Evolutionary conservation across 1,140 invertebrate species (phyloP).

Genomic region (Rhizoglyphus robini): DNA sequence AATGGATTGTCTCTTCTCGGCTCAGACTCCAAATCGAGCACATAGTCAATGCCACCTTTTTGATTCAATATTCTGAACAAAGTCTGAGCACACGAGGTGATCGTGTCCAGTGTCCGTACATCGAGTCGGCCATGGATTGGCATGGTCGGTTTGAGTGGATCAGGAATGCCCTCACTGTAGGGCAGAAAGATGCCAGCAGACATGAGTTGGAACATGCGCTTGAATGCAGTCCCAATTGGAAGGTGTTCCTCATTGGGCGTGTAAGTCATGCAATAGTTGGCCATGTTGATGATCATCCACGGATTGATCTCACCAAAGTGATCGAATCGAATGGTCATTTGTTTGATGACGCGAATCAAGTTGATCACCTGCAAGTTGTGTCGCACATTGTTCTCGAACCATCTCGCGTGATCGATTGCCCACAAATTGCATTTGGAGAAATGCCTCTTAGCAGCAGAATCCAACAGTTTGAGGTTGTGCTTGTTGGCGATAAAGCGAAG

Average conservation of each 20-base stretch:
- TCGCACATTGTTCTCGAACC: constrained; percentile 95
- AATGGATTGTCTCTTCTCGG: too few relatives aligned
- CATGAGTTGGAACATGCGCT: constrained; percentile 69
- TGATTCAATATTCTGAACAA: constrained; percentile 75
- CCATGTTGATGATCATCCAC: constrained; percentile 91
- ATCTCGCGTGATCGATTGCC: constrained; percentile 80
- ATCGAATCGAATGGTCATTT: constrained; percentile 77
- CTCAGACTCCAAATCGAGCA: too few relatives aligned
- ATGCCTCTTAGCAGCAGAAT: constrained; percentile 42
- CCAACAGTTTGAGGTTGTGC: constrained; percentile 27
- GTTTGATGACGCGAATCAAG: constrained; percentile 75
- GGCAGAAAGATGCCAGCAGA: constrained; percentile 87
- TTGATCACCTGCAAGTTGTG: constrained; percentile 87
- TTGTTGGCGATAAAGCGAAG: not conserved
- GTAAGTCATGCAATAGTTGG: constrained; percentile 68
- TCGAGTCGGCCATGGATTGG: constrained; percentile 79
- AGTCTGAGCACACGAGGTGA: constrained; percentile 79
- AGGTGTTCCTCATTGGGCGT: constrained; percentile 39
- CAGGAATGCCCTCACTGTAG: constrained; percentile 81
- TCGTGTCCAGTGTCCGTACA: constrained; percentile 84
- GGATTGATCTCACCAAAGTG: constrained; percentile 66
- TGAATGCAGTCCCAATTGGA: constrained; percentile 74
- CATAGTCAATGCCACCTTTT: too few relatives aligned
- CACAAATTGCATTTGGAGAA: constrained; percentile 74
- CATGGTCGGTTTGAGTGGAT: constrained; percentile 75